Conservation (phyloP, 2,888 invertebrate genomes). For the Idaea straminata region DNA sequence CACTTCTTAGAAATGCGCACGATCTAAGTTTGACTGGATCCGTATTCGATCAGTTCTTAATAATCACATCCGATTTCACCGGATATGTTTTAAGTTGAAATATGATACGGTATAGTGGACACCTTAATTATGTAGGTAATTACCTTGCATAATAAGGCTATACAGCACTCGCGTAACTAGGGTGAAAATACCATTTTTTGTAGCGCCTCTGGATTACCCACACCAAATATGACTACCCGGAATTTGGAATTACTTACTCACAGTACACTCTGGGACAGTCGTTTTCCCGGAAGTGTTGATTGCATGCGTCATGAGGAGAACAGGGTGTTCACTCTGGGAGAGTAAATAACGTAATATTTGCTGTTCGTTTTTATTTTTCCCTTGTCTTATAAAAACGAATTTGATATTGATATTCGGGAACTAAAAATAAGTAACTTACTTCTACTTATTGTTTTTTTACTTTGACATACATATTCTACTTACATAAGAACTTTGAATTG, state of each 20-base stretch:
- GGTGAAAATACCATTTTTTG: not conserved
- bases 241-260: not conserved
- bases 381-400: not conserved
- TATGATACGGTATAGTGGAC: not conserved
- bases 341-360: not conserved
- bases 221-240: not conserved
- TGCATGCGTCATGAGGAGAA: not conserved
- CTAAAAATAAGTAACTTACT: not conserved
- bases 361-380: not conserved
- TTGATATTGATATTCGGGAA: not conserved
- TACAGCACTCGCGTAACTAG: not conserved
- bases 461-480: too few species aligned
- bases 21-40: not conserved
- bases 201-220: not conserved
- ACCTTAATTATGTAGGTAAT: not conserved
- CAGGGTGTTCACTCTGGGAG: not conserved
- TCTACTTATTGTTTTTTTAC: not conserved
- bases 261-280: not conserved
- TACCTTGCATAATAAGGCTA: not conserved
- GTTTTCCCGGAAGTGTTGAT: constrained; percentile 1
- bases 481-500: too few species aligned
- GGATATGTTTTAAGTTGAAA: not conserved
- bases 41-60: not conserved
- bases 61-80: not conserved
- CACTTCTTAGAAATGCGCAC: not conserved